phyloP scores from a whole-genome alignment of 2,113 vertebrate genomes.

The Hippocampus zosterae region DNA sequence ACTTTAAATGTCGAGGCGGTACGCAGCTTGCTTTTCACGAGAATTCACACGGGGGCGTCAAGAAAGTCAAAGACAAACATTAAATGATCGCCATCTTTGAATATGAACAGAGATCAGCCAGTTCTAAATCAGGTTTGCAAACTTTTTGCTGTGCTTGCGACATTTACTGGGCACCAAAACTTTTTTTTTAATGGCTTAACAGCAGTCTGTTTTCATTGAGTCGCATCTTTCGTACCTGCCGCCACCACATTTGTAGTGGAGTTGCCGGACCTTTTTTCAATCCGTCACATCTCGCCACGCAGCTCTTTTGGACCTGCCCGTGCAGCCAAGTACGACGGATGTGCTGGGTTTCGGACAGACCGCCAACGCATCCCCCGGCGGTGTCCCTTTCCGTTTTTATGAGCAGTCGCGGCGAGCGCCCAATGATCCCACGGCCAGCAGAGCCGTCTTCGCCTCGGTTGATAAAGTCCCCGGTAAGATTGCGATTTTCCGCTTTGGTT shows the following conservation, averaged over 20 bases:
- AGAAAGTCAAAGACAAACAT: neutral
- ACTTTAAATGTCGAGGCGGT: too few relatives aligned
- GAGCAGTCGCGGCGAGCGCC: conserved; percentile 87
- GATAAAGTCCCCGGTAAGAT: conserved; percentile 95
- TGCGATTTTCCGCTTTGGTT: neutral
- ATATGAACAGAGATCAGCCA: too few relatives aligned
- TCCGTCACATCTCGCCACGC: conserved; percentile 1
- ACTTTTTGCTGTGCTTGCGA: too few relatives aligned
- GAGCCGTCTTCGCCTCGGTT: conserved; percentile 87
- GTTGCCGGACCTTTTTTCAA: neutral
- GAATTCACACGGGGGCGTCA: neutral
- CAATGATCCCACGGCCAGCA: conserved; percentile 82
- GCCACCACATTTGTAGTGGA: neutral
- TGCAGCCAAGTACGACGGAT: conserved; percentile 71
- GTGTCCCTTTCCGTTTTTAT: conserved; percentile 93
- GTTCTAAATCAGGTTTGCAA: too few relatives aligned
- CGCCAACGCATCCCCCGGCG: conserved; percentile 70
- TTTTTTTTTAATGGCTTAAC: too few relatives aligned
- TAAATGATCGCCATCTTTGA: too few relatives aligned
- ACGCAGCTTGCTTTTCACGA: neutral
- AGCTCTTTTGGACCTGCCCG: conserved; percentile 58
- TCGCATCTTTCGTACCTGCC: neutral
- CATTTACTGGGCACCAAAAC: too few relatives aligned
- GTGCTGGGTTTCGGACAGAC: conserved; percentile 86
- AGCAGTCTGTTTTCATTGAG: neutral